Evolutionary conservation across 2,888 invertebrate species (phyloP).

Genomic region (Leptura quadrifasciata): DNA sequence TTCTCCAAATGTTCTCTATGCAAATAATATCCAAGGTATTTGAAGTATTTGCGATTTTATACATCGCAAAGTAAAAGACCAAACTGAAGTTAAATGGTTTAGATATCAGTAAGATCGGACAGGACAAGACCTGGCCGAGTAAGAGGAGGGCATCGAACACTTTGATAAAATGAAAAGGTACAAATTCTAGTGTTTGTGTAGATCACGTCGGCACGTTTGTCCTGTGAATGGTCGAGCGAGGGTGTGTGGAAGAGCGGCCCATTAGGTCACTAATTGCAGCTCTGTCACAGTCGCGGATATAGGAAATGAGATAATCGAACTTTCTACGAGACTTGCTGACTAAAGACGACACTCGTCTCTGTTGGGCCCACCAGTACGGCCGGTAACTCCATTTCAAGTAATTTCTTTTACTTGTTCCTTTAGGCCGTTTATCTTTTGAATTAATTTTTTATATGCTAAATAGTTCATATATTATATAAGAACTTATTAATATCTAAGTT

Average conservation of each 20-base stretch:
- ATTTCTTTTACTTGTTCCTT: not conserved
- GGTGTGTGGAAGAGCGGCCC: constrained; percentile 65
- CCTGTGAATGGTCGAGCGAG: constrained; percentile 62
- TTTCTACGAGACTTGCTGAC: constrained; percentile 63
- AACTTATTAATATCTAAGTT: no score
- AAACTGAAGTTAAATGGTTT: constrained; percentile 54
- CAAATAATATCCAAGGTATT: no score
- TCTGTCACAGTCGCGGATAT: constrained; percentile 70
- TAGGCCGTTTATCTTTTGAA: not conserved
- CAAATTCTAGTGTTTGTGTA: constrained; percentile 61
- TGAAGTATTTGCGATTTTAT: no score
- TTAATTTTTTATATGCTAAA: not conserved
- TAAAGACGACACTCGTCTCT: constrained; percentile 50
- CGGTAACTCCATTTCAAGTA: constrained; percentile 24
- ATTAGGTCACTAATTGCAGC: constrained; percentile 71
- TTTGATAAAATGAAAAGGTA: constrained; percentile 60
- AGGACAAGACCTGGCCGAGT: constrained; percentile 33
- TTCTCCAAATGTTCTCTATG: no score
- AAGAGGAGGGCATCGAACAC: constrained; percentile 54
- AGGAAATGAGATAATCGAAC: constrained; percentile 72
- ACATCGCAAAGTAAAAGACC: constrained; percentile 28
- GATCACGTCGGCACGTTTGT: constrained; percentile 62
- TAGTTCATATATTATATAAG: not conserved
- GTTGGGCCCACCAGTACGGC: constrained; percentile 13
- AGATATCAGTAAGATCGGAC: constrained; percentile 49